These are phyloP conservation scores for Borostomias antarcticus DNA, from an alignment of 2,797 vertebrate species.

Conservation along the genomic window DNA sequence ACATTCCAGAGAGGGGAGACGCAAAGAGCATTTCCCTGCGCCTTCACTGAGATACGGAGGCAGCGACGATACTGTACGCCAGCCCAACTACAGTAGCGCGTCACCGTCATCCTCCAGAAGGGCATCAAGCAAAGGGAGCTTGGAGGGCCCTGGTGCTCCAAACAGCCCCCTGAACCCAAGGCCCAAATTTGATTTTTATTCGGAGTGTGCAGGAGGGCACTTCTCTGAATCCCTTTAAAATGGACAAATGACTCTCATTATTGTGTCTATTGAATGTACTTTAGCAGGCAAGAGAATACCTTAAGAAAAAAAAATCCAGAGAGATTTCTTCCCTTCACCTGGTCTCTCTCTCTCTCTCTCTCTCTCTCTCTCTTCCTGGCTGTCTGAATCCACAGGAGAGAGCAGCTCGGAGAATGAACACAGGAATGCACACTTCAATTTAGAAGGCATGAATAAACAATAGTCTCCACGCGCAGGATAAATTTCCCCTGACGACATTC, in stretches of 20 bases:
- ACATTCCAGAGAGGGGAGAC: no score
- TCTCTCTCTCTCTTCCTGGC: slow-evolving; percentile 23
- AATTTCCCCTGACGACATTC: slow-evolving; percentile 68
- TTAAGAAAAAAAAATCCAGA: slow-evolving; percentile 61
- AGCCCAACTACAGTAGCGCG: no score
- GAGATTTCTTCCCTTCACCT: neutral
- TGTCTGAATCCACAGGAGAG: slow-evolving; percentile 55
- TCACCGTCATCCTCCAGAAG: no score
- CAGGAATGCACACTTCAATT: slow-evolving; percentile 77
- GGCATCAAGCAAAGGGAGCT: no score
- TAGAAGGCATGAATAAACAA: slow-evolving; percentile 80
- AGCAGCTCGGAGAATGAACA: slow-evolving; percentile 65
- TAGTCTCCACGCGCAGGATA: slow-evolving; percentile 70
- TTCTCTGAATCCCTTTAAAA: slow-evolving; percentile 68
- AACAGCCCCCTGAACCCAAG: slow-evolving; percentile 6
- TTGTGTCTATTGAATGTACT: slow-evolving; percentile 58
- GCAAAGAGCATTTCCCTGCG: no score
- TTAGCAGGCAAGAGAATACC: slow-evolving; percentile 42
- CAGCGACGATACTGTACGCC: no score
- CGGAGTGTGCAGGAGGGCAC: slow-evolving; percentile 48
- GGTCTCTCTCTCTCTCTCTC: neutral
- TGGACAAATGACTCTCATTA: slow-evolving; percentile 75
- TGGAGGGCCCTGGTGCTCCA: slow-evolving; percentile 17
- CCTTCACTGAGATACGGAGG: no score
- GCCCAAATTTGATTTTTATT: slow-evolving; percentile 62